Conservation (phyloP, 53 echinoderm and acorn worm genomes). For the Zoroaster sp. region DNA sequence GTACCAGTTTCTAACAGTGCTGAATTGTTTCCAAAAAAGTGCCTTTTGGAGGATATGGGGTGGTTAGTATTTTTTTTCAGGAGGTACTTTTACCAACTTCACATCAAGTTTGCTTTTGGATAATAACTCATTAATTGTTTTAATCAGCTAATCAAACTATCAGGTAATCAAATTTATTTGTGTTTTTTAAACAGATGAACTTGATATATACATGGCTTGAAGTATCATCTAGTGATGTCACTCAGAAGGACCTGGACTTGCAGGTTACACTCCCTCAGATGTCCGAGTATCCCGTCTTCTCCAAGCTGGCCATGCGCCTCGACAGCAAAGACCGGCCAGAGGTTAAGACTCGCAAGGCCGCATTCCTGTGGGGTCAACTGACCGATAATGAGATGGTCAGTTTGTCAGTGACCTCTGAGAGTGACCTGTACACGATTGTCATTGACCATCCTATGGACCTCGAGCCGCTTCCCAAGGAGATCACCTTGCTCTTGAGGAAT, state of each 20-base stretch:
- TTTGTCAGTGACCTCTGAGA: background rate
- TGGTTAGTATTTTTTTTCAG: too few species aligned
- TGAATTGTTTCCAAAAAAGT: too few species aligned
- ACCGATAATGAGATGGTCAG: background rate
- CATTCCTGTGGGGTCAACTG: slow-evolving; percentile 22
- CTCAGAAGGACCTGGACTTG: background rate
- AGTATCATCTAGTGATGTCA: background rate
- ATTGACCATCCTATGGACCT: slow-evolving; percentile 1
- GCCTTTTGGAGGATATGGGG: too few species aligned
- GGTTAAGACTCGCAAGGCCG: background rate
- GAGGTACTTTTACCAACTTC: too few species aligned
- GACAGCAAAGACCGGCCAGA: background rate
- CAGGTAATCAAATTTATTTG: too few species aligned
- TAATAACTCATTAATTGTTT: too few species aligned
- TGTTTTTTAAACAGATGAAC: slow-evolving; percentile 37
- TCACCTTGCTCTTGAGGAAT: background rate
- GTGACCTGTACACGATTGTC: background rate
- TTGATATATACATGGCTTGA: background rate
- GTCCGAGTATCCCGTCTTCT: background rate
- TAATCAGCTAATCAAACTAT: too few species aligned
- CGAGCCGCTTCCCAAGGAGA: slow-evolving; percentile 9
- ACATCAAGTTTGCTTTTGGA: too few species aligned
- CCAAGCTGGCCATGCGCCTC: background rate
- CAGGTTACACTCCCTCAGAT: background rate
- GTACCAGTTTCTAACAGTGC: too few species aligned